phyloP scores from a whole-genome alignment of 2,888 invertebrate species.

The Microctonus aethiopoides region DNA sequence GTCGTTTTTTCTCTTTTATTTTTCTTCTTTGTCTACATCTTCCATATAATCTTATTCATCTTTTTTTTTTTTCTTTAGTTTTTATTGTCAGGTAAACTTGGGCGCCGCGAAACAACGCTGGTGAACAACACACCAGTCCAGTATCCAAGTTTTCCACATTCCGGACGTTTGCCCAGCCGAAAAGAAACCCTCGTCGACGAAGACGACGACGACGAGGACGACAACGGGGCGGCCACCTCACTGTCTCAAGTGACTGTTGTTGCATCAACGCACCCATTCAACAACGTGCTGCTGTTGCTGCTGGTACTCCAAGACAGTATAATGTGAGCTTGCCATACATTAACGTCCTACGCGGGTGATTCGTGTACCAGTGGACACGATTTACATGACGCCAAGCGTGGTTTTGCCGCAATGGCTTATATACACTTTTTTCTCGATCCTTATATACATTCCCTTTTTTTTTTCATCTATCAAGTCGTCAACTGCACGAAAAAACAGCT shows the following conservation, averaged over 20 bases:
- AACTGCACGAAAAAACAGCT: background rate
- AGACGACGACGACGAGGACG: background rate
- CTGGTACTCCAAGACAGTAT: slow-evolving; percentile 15
- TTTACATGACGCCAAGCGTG: slow-evolving; percentile 22
- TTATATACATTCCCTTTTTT: no score
- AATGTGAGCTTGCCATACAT: slow-evolving; percentile 26
- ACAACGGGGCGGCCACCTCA: slow-evolving; percentile 18
- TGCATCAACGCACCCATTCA: background rate
- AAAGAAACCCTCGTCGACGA: slow-evolving; percentile 28
- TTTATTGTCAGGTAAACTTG: slow-evolving; percentile 10
- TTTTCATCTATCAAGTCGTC: slow-evolving; percentile 12
- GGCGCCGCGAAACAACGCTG: slow-evolving; percentile 10
- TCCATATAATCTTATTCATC: background rate
- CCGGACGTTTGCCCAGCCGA: slow-evolving; percentile 30
- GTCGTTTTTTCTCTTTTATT: background rate
- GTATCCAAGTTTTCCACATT: slow-evolving; percentile 39
- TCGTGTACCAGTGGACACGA: slow-evolving; percentile 17
- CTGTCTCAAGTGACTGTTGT: background rate
- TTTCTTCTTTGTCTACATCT: background rate
- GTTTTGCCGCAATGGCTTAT: background rate
- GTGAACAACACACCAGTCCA: slow-evolving; percentile 17
- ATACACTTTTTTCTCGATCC: slow-evolving; percentile 1
- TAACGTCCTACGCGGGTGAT: slow-evolving; percentile 26
- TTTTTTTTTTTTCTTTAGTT: slow-evolving; percentile 5
- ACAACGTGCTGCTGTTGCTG: background rate